Evolutionary conservation across 1,140 invertebrate genomes (phyloP), one percentile per base, ranked within the genome.

Genomic region (Paracyclopina nana): DNA sequence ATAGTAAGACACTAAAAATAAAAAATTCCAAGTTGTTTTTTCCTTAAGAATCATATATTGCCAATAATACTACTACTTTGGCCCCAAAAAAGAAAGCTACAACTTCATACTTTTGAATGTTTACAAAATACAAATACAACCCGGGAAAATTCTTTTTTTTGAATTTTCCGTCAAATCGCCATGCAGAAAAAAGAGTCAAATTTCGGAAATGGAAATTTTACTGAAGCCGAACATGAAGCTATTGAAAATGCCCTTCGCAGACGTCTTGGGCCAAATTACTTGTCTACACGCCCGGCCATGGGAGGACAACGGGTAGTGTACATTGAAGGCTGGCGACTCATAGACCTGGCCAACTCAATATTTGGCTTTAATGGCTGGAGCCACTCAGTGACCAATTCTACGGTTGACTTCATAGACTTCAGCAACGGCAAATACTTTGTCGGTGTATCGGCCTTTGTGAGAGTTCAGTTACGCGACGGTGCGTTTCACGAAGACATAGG

Each of bases 291-390:
- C 34, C 49, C 59, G 46, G 67, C 66, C 31, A 60, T 64, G 28
- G 67, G 65, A 20, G 68, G 67, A 29, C 61, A 66, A 51, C 65
- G 66, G 60, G 57, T 69, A 16, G 67, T 66, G 22, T 69, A 68
- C 55, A 62, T 69, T 51, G 68, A 69, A 55, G 66, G 66, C 3
- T 68, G 66, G 66, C 58, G 62, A 16, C 38, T 68, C 34, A 61
- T 68, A 29, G 61, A 62, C 40, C 51, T 69, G 6, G 67, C 68
- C 4, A 69, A 69, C 62, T 65, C 68, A 56, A 62, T 62, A 12
- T 68, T 69, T 64, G 67, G 68, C 9, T 68, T 68, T 55, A 68
- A 68, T 62, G 67, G 68, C n/a, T 69, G 68, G 68, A 68, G 66
- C 22, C 67, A 69, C 53, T 63, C 64, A 25, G 62, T 69, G 11